Conservation (phyloP, 2,797 vertebrate species). For the Epinephelus coioides region DNA sequence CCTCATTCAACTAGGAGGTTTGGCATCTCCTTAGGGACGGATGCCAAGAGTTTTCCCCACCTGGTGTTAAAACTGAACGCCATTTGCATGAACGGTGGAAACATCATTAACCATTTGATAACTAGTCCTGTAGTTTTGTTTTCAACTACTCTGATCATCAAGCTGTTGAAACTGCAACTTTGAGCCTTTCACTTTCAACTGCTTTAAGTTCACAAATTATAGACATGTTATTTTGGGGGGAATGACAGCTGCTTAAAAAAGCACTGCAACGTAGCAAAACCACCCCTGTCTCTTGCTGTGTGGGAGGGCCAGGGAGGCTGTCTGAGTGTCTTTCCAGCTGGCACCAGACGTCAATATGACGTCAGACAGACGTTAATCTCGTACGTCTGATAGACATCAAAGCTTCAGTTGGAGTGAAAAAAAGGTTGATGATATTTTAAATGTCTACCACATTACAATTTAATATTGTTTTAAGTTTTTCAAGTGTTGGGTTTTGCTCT, state of each 20-base stretch:
- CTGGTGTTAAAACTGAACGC: slow-evolving; percentile 25
- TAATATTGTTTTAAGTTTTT: no score
- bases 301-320: slow-evolving; percentile 35
- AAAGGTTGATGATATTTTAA: no score
- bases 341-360: no score
- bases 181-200: slow-evolving; percentile 12
- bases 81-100: slow-evolving; percentile 21
- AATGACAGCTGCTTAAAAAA: slow-evolving; percentile 28
- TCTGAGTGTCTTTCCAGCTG: slow-evolving; percentile 21
- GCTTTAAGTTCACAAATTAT: slow-evolving; percentile 3
- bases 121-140: background rate
- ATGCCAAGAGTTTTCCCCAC: slow-evolving; percentile 34
- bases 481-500: no score
- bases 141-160: slow-evolving; percentile 22
- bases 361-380: no score
- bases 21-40: slow-evolving; percentile 30
- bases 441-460: no score
- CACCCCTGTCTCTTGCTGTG: slow-evolving; percentile 25
- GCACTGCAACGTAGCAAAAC: slow-evolving; percentile 31
- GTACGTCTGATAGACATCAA: no score
- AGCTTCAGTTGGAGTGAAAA: no score
- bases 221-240: slow-evolving; percentile 5
- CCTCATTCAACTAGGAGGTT: slow-evolving; percentile 43
- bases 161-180: background rate
- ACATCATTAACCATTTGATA: slow-evolving; percentile 22